Evolutionary conservation across 2,888 invertebrate species (phyloP).

Genomic region (Entomobrya multifasciata): DNA sequence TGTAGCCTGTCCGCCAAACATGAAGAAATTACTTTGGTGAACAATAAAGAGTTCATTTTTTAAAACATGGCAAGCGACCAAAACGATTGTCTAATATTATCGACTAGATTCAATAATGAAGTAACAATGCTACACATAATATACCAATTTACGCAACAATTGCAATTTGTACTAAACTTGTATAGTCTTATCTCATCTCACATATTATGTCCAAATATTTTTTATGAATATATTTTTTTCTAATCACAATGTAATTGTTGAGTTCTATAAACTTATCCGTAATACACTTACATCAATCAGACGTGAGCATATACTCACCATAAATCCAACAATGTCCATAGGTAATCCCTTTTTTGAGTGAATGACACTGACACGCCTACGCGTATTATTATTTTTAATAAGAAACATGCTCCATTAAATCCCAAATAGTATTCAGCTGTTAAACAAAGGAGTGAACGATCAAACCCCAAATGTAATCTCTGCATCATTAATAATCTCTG

Average conservation of each 20-base stretch:
- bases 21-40: neutral
- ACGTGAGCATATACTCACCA: neutral
- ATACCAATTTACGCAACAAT: conserved; percentile 10
- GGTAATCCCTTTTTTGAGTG: conserved; percentile 29
- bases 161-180: conserved; percentile 12
- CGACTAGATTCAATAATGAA: conserved; percentile 10
- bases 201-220: conserved; percentile 16
- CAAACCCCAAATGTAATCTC: too few relatives aligned
- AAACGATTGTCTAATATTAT: neutral
- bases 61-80: conserved; percentile 32
- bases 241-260: neutral
- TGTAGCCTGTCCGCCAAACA: neutral
- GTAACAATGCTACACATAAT: conserved; percentile 20
- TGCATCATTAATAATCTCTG: too few relatives aligned
- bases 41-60: conserved; percentile 5
- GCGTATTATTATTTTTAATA: neutral
- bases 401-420: neutral
- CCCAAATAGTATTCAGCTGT: neutral
- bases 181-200: neutral
- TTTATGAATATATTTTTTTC: neutral
- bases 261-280: neutral
- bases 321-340: conserved; percentile 26
- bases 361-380: conserved; percentile 52
- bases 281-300: neutral
- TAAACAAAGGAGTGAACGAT: too few relatives aligned